Base-by-base conservation (phyloP, 2,888 invertebrate genomes). In the Eupeodes luniger region DNA sequence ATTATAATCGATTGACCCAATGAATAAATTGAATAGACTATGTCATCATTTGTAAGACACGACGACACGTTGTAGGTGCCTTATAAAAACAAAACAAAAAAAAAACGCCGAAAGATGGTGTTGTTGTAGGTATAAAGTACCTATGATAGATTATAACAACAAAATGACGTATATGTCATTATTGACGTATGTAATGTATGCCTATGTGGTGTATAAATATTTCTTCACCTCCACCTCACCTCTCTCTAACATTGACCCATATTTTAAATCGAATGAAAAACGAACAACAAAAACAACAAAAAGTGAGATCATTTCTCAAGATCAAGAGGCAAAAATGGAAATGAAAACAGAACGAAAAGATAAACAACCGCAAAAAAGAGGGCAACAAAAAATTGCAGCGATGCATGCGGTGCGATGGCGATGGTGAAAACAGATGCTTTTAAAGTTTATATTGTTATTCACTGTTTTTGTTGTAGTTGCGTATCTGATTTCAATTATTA, bases 211-310 rank as follows among this genome's bases (percentile, higher is more conserved):
- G 27, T 19, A 7, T 12, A 19, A 7, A 6, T n/a, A 27, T 47
- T 59, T 69, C 67, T 27, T 67, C 51, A 67, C 59, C 9, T n/a
- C 61, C 40, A 40, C 40, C 40, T 40, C 61, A 51, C 74, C 69
- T 84, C 69, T 57, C 81, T 85, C 88, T 92, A 92, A 92, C 92
- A 92, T 92, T 92, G 92, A 91, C 92, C 92, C 91, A 92, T 91
- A 91, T 92, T 91, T 91, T 59, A 78, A 75, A 80, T 78, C 74
- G 75, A 89, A 88, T 78, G 64, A 88, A 76, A 87, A 89, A 81
- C 67, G 82, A 84, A 64, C 44, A 64, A 16, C 6, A 57, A 34
- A 49, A 49, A 49, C 51, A 67, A 49, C 7, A 51, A 85, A 55
- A 77, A 81, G 77, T 74, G 49, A 53, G 74, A 87, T 87, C 87